Conservation (phyloP, 2,113 vertebrate genomes). For the Gasterosteus nipponicus region DNA sequence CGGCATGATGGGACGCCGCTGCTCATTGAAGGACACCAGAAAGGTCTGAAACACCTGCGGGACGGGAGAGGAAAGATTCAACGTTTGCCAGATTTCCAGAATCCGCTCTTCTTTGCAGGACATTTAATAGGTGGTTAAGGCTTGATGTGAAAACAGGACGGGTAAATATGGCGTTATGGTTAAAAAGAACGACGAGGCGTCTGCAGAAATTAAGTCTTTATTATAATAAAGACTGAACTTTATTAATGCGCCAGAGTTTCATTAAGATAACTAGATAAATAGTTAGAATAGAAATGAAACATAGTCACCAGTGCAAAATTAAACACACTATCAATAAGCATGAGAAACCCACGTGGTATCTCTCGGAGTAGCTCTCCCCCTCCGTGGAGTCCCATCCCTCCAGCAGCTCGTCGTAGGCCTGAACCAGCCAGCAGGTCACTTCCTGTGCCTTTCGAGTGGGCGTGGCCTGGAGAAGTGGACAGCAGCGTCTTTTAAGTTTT, state of each 20-base stretch:
- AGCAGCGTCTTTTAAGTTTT: neutral
- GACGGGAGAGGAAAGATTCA: neutral
- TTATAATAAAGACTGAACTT: neutral
- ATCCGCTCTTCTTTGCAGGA: neutral
- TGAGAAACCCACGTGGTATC: slow-evolving; percentile 84
- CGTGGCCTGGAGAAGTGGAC: slow-evolving; percentile 56
- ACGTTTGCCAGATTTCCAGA: neutral
- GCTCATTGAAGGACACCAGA: slow-evolving; percentile 87
- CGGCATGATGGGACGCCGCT: slow-evolving; percentile 84
- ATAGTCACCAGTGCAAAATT: neutral
- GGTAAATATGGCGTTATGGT: neutral
- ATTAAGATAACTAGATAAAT: neutral
- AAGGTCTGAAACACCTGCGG: slow-evolving; percentile 90
- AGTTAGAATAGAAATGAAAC: neutral
- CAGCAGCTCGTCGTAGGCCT: slow-evolving; percentile 86
- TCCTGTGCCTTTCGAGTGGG: slow-evolving; percentile 81
- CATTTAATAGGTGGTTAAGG: neutral
- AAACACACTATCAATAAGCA: too few species aligned
- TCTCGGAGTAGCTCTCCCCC: slow-evolving; percentile 83
- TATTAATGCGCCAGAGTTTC: neutral
- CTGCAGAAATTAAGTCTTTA: neutral
- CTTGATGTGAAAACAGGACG: neutral
- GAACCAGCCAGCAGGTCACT: slow-evolving; percentile 85
- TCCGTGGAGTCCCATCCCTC: slow-evolving; percentile 84
- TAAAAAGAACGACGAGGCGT: neutral